These are phyloP conservation scores for Tetragonula clypearis DNA, from an alignment of 1,140 invertebrate genomes.

Conservation along the genomic window DNA sequence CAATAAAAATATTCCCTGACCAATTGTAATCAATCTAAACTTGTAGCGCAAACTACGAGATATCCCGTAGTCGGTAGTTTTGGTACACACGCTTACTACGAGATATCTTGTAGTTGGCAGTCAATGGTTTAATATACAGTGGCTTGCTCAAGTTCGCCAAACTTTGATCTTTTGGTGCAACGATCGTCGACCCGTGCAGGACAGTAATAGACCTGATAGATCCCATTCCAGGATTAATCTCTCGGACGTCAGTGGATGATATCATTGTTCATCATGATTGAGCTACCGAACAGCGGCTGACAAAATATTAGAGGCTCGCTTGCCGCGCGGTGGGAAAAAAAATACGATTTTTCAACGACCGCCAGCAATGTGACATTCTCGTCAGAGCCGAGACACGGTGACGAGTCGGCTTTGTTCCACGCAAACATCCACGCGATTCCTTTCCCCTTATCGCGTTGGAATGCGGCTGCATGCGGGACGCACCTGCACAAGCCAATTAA, in stretches of 20 bases:
- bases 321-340: neutral
- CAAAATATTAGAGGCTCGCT: conserved; percentile 11
- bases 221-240: neutral
- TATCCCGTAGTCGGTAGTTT: too few relatives aligned
- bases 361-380: conserved; percentile 29
- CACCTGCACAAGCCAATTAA: conserved; percentile 40
- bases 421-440: conserved; percentile 26
- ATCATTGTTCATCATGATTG: conserved; percentile 18
- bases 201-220: neutral
- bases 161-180: neutral
- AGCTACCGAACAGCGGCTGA: conserved; percentile 4
- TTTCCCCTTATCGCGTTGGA: conserved; percentile 36
- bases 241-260: neutral
- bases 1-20: too few relatives aligned
- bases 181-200: neutral
- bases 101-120: too few relatives aligned
- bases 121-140: too few relatives aligned
- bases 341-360: neutral
- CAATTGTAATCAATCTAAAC: too few relatives aligned
- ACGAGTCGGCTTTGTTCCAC: conserved; percentile 19
- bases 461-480: conserved; percentile 31
- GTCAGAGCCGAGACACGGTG: neutral
- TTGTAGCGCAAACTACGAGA: too few relatives aligned
- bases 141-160: too few relatives aligned
- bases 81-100: too few relatives aligned